A percentile compares a stretch with the other conserved stretches of the same genome.
These are phyloP conservation scores for Cebus imitator DNA, from an alignment of 2,113 vertebrate genomes.

Conservation along the genomic window DNA sequence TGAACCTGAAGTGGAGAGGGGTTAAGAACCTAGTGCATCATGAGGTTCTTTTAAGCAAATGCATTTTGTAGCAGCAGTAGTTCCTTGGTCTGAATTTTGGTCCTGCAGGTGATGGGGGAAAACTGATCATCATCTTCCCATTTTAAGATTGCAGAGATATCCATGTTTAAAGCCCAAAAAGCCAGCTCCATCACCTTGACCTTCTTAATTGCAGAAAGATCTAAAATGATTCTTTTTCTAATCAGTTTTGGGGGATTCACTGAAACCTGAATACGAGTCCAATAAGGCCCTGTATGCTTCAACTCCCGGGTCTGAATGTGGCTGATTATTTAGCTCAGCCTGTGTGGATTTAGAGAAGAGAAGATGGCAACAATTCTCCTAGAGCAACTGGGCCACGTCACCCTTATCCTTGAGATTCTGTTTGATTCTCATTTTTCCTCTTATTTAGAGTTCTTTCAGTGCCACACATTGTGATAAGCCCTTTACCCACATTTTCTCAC, in stretches of 20 bases:
- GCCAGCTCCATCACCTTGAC: background rate
- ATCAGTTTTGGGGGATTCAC: background rate
- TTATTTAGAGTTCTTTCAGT: background rate
- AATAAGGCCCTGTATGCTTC: background rate
- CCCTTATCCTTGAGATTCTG: background rate
- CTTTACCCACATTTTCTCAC: background rate
- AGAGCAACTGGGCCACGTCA: background rate
- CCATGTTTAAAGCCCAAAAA: background rate
- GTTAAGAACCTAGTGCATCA: background rate
- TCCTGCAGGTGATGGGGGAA: background rate
- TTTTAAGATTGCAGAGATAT: background rate
- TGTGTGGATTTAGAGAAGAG: background rate
- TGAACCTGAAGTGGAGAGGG: background rate
- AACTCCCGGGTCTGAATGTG: background rate
- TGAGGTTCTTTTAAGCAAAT: background rate
- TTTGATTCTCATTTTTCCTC: background rate
- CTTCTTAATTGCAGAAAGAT: background rate
- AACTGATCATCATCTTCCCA: background rate
- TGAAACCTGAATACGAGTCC: background rate
- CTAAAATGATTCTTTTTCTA: background rate
- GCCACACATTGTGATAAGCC: background rate
- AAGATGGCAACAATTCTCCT: background rate
- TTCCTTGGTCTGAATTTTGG: background rate
- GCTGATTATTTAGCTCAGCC: background rate
- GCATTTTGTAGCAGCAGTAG: too few species aligned